Evolutionary conservation across 2,113 vertebrate species (phyloP).

Genomic region (Alosa alosa): DNA sequence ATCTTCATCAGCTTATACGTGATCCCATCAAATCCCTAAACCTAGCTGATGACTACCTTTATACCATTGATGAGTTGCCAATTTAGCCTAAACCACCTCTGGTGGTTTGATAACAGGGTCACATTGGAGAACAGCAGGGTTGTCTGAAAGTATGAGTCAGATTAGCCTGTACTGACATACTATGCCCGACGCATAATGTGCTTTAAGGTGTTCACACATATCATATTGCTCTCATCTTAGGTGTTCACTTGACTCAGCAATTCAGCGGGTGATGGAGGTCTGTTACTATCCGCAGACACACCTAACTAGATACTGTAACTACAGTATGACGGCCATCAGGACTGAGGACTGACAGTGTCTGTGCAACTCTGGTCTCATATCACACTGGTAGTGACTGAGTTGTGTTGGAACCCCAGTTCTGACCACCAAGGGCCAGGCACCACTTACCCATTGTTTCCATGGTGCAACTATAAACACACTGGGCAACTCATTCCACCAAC

Average conservation of each 20-base stretch:
- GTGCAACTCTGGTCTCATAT: neutral
- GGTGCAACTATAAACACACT: slow-evolving; percentile 4
- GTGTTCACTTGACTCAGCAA: neutral
- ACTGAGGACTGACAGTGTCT: neutral
- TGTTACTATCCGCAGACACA: neutral
- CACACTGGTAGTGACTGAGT: neutral
- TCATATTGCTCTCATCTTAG: neutral
- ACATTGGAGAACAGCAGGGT: neutral
- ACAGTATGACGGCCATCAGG: neutral
- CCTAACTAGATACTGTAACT: neutral
- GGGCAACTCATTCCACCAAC: too few relatives aligned
- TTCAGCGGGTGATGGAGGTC: neutral
- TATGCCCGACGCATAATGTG: neutral
- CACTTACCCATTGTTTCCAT: neutral
- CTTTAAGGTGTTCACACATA: neutral
- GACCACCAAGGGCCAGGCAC: neutral
- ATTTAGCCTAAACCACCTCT: neutral
- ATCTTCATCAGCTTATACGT: too few relatives aligned
- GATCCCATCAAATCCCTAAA: neutral
- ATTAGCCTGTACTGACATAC: neutral
- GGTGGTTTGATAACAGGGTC: neutral
- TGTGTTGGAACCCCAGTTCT: neutral
- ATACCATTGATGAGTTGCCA: neutral
- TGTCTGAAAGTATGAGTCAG: neutral
- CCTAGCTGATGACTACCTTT: neutral